These are phyloP conservation scores for Plebejus argus DNA, from an alignment of 2,888 invertebrate species.

Conservation along the genomic window DNA sequence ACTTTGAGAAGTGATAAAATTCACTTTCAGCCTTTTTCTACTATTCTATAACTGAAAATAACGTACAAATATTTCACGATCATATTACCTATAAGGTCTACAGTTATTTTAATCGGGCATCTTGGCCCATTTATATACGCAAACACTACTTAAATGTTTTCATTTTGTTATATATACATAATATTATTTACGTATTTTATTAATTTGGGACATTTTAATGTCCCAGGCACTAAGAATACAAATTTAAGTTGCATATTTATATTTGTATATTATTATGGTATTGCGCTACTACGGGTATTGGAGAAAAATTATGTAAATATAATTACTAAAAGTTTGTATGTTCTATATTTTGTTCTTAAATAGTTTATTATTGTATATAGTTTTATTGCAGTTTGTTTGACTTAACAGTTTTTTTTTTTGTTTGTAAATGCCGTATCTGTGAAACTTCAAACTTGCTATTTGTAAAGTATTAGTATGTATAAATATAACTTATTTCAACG, in stretches of 20 bases:
- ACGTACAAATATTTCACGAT: background rate
- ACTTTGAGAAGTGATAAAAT: too few relatives aligned
- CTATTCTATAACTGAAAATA: background rate
- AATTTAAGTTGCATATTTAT: too few relatives aligned
- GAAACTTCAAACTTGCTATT: background rate
- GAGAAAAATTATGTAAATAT: too few relatives aligned
- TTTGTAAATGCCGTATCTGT: background rate
- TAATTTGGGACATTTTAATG: background rate
- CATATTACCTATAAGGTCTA: background rate
- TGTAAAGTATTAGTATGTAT: background rate
- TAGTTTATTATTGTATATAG: too few relatives aligned
- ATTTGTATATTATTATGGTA: too few relatives aligned
- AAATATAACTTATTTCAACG: constrained; percentile 1
- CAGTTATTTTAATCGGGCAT: too few relatives aligned
- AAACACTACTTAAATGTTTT: background rate
- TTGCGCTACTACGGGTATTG: too few relatives aligned
- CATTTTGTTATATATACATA: background rate
- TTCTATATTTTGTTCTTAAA: too few relatives aligned
- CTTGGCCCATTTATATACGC: background rate
- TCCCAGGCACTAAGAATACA: too few relatives aligned
- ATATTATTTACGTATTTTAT: background rate
- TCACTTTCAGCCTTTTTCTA: too few relatives aligned
- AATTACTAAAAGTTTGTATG: too few relatives aligned
- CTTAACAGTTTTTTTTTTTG: background rate
- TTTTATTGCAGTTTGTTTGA: too few relatives aligned